These are phyloP conservation scores for Cyprinella venusta DNA, from an alignment of 2,797 vertebrate genomes.

Conservation along the genomic window DNA sequence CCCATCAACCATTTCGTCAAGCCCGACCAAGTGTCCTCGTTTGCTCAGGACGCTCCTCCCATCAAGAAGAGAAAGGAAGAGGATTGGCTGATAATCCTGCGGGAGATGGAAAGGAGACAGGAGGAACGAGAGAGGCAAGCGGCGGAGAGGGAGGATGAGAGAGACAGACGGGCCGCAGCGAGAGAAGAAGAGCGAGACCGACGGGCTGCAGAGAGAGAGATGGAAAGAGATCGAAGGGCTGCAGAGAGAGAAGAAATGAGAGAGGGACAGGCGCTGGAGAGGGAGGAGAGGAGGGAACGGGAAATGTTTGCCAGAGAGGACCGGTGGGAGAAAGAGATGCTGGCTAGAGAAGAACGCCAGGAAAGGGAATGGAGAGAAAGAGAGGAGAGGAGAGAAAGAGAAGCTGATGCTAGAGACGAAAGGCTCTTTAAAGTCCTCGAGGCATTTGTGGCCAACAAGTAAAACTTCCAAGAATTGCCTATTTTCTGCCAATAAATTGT, in stretches of 20 bases:
- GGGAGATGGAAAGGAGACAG: slow-evolving; percentile 53
- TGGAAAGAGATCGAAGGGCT: slow-evolving; percentile 45
- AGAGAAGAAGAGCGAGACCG: slow-evolving; percentile 50
- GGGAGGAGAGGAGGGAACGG: slow-evolving; percentile 51
- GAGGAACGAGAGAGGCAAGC: slow-evolving; percentile 48
- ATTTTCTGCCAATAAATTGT: slow-evolving; percentile 54
- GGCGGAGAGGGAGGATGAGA: slow-evolving; percentile 51
- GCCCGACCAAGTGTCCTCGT: slow-evolving; percentile 36
- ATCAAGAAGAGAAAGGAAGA: slow-evolving; percentile 50
- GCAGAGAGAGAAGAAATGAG: slow-evolving; percentile 46
- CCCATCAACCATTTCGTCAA: slow-evolving; percentile 10
- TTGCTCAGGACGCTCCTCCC: slow-evolving; percentile 43
- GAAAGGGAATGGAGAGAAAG: slow-evolving; percentile 51
- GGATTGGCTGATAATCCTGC: slow-evolving; percentile 42
- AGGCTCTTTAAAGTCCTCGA: slow-evolving; percentile 56
- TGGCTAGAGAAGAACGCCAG: slow-evolving; percentile 43
- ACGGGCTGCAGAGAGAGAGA: slow-evolving; percentile 30
- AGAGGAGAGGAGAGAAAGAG: slow-evolving; percentile 48
- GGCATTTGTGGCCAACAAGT: slow-evolving; percentile 54
- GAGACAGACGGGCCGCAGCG: slow-evolving; percentile 34
- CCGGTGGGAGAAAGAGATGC: slow-evolving; percentile 54
- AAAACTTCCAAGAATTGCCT: slow-evolving; percentile 27
- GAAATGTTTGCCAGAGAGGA: slow-evolving; percentile 42
- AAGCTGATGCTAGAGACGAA: slow-evolving; percentile 52
- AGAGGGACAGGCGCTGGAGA: slow-evolving; percentile 47